Percentiles rank a stretch among this genome's conserved stretches.
Conservation (phyloP, 2,888 invertebrate genomes). For the Tyria jacobaeae region DNA sequence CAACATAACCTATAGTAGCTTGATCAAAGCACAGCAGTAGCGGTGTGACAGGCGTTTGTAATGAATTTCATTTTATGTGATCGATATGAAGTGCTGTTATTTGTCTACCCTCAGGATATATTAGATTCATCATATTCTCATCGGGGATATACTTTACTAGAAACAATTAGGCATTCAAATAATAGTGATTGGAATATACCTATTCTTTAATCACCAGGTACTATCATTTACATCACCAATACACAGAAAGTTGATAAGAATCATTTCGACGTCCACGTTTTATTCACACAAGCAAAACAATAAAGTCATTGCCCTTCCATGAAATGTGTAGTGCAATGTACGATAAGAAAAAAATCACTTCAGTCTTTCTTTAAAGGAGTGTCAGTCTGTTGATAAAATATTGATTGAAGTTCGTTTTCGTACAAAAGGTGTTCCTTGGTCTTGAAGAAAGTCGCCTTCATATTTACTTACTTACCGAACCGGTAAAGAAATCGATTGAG, state of each 20-base stretch:
- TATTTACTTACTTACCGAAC: too few species aligned
- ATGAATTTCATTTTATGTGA: too few species aligned
- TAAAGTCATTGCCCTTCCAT: background rate
- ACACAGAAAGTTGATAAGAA: background rate
- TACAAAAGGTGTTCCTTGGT: too few species aligned
- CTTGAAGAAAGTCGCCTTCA: too few species aligned
- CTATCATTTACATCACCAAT: background rate
- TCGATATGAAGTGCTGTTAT: too few species aligned
- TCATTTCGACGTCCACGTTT: background rate
- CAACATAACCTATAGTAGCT: too few species aligned
- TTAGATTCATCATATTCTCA: too few species aligned
- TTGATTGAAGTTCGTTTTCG: background rate
- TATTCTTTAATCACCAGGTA: background rate
- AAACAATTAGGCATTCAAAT: background rate
- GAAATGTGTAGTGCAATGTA: background rate
- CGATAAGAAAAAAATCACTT: background rate
- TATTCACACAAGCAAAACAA: background rate
- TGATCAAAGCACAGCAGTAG: too few species aligned
- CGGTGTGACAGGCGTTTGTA: too few species aligned
- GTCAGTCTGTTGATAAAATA: background rate
- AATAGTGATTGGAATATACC: background rate
- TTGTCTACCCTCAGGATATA: too few species aligned
- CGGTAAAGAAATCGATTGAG: too few species aligned
- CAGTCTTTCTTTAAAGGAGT: background rate
- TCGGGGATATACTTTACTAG: too few species aligned